Evolutionary conservation across 2,888 invertebrate species (phyloP).

Genomic region (Zygaena filipendulae): DNA sequence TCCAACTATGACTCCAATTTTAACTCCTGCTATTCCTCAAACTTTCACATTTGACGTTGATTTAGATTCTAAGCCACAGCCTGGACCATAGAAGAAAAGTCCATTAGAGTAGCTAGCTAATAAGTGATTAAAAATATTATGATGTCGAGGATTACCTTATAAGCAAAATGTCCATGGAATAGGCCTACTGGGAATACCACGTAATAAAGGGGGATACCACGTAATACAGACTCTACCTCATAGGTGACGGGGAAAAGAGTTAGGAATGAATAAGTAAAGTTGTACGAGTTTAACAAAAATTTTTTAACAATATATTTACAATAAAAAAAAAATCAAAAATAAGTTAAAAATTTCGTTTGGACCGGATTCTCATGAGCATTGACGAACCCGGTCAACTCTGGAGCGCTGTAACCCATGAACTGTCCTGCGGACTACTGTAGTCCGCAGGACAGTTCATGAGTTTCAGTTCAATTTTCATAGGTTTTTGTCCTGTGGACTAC

Average conservation of each 20-base stretch:
- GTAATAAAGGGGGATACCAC: not conserved
- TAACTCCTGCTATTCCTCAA: slow-evolving; percentile 11
- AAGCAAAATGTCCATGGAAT: not conserved
- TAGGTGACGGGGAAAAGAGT: slow-evolving; percentile 2
- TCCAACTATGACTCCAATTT: slow-evolving; percentile 10
- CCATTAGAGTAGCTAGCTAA: slow-evolving; percentile 4
- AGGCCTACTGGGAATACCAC: slow-evolving; percentile 4
- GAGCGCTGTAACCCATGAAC: slow-evolving; percentile 14
- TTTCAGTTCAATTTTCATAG: too few relatives aligned
- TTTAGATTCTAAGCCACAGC: slow-evolving; percentile 4
- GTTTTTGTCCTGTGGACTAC: too few relatives aligned
- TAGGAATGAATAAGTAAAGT: slow-evolving; percentile 8
- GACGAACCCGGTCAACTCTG: slow-evolving; percentile 14
- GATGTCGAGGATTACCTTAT: slow-evolving; percentile 1
- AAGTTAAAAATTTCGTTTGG: slow-evolving; percentile 15
- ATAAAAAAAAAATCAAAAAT: slow-evolving; percentile 11
- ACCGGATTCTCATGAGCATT: slow-evolving; percentile 15
- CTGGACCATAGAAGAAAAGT: slow-evolving; percentile 4
- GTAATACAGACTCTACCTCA: slow-evolving; percentile 2
- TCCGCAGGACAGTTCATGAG: too few relatives aligned
- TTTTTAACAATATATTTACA: too few relatives aligned
- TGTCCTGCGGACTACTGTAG: too few relatives aligned
- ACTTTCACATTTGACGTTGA: slow-evolving; percentile 6
- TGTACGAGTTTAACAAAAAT: slow-evolving; percentile 6
- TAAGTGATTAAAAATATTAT: slow-evolving; percentile 3